Percentiles rank a stretch among this genome's conserved stretches.
These are phyloP conservation scores for Artibeus jamaicensis DNA, from an alignment of 2,797 vertebrate genomes.

Conservation along the genomic window DNA sequence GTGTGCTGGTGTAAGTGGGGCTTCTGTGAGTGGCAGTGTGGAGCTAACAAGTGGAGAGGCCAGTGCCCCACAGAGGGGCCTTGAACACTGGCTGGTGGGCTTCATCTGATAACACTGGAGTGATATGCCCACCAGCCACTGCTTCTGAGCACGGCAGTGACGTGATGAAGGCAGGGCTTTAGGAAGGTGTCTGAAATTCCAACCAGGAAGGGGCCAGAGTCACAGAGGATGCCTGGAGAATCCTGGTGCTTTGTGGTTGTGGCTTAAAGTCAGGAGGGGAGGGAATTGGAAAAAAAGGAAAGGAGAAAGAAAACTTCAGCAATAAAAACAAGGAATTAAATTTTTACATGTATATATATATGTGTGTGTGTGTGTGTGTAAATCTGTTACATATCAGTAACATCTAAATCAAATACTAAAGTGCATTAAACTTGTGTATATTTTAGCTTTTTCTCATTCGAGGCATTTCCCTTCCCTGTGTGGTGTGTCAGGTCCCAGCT, in stretches of 20 bases:
- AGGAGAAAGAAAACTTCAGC: neutral
- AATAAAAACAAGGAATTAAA: neutral
- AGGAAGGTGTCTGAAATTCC: neutral
- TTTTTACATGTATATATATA: neutral
- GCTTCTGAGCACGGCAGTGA: neutral
- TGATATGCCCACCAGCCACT: rapidly evolving
- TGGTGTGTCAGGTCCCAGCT: neutral
- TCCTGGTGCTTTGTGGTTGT: neutral
- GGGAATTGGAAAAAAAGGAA: neutral
- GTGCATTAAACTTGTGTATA: neutral
- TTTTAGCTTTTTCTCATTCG: neutral
- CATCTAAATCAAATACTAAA: neutral
- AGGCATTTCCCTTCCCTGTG: neutral
- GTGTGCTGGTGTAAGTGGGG: neutral
- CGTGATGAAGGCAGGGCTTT: neutral
- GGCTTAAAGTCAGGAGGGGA: neutral
- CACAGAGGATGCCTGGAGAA: neutral
- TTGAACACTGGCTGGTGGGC: neutral
- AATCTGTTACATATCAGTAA: neutral
- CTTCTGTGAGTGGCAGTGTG: neutral
- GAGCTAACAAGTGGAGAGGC: neutral
- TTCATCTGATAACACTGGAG: neutral
- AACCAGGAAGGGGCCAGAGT: neutral
- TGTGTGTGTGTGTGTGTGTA: neutral
- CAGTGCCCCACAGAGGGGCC: rapidly evolving